Base-by-base conservation (phyloP, 2,888 invertebrate species). In the Phymatocera aterrima region DNA sequence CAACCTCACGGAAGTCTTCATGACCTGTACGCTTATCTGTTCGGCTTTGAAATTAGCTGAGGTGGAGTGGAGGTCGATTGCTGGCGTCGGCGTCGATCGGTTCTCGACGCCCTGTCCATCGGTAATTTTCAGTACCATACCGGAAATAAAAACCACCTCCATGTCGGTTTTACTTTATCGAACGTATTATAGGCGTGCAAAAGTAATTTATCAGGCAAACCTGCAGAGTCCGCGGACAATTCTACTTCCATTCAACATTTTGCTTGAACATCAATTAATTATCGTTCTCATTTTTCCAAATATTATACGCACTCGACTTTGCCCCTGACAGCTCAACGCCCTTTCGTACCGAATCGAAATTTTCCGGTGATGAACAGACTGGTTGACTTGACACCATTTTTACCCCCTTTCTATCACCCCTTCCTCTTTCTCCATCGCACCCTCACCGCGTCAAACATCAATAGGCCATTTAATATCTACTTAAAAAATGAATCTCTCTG, bases 61-160 rank as follows among this genome's bases (percentile, higher is more conserved):
- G 43, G 43, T 24, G 21, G 68, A 68, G 43, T 18, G 28, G n/a
- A 31, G 31, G 8, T 51, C n/a, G n/a, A n/a, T n/a, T n/a, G n/a
- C n/a, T n/a, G n/a, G 21, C 18, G 43, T 43, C 28, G 43, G 40
- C 46, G 43, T 43, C n/a, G 28, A 2, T 43, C 3, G 43, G 24
- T 6, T 3, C 31, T 31, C 68, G 43, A 43, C 40, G 40, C 68
- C n/a, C 68, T 34, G 68, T 68, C 21, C 68, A 21, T 72, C 21
- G 51, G 51, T 72, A 72, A 72, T 72, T 72, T 51, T 34, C 51
- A 72, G 51, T 48, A 51, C 70, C 51, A 51, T 51, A 72, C 72
- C 51, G 48, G 48, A 72, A 51, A 51, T 21, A 5, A 34, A 68
- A 68, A 46, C 46, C n/a, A 68, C 68, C 68, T 68, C 68, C 1